phyloP scores from a whole-genome alignment of 2,888 invertebrate species.

The Tetramorium bicarinatum region DNA sequence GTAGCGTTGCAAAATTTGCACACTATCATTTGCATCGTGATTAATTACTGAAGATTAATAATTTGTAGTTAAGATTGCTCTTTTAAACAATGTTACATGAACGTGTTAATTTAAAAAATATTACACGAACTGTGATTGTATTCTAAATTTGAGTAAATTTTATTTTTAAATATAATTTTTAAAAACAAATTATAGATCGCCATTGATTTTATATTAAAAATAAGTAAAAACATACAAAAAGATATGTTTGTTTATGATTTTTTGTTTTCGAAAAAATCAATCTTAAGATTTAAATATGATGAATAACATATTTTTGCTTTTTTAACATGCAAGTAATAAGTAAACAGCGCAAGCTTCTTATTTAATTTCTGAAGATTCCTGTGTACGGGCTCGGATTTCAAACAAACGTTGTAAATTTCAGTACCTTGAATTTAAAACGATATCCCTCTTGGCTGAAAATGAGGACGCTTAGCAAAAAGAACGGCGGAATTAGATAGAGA shows the following conservation, averaged over 20 bases:
- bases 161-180: not conserved
- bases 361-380: not conserved
- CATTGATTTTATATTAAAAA: too few species aligned
- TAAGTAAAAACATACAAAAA: too few species aligned
- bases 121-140: not conserved
- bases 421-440: slow-evolving; percentile 1
- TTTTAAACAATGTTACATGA: not conserved
- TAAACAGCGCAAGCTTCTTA: not conserved
- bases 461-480: slow-evolving; percentile 18
- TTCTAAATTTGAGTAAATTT: not conserved
- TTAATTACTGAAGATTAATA: not conserved
- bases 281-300: too few species aligned
- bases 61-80: not conserved
- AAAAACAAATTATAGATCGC: too few species aligned
- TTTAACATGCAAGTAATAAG: not conserved
- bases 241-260: too few species aligned
- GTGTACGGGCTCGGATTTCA: not conserved
- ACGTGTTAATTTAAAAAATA: not conserved
- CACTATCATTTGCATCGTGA: not conserved
- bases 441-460: not conserved
- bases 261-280: too few species aligned
- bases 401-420: not conserved
- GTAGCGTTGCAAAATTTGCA: not conserved
- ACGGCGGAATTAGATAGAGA: not conserved
- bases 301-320: not conserved